Evolutionary conservation across 2,113 vertebrate genomes (phyloP), one percentile per base, ranked within the genome.

Genomic region (Brachyhypopomus gauderio): DNA sequence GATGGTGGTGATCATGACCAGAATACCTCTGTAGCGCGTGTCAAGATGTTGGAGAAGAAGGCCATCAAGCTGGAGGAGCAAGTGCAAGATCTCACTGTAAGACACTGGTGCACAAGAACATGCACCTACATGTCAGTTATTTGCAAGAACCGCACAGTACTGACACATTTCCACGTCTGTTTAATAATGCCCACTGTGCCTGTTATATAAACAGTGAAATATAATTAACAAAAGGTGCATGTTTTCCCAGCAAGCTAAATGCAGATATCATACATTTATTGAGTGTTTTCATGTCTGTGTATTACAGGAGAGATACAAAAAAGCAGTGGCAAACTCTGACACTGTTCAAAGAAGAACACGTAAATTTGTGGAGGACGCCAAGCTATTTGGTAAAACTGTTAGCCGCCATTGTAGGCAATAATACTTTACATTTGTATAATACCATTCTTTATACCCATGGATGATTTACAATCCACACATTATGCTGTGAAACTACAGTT

Each of bases 331-430:
- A 3, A 94, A 96, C 71, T 93, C 94, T 0, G 94, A 95, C 84
- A 93, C 91, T 3, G 93, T 95, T 83, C 90, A 93, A 27, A 93
- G 91, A 85, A 91, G 93, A 84, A 96, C 95, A 0, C 93, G 95
- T 87, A 96, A 96, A 88, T 96, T 94, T 92, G 95, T 96, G 38
- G 93, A 96, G 90, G 96, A 96, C 23, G 96, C 95, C 83, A 96
- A 96, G 83, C 83, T 94, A 82, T 96, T 96, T 90, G 96, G 96
- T 95, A 88, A 92, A 90, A 79, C 2, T 17, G 5, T 11, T 5
- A 71, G 5, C 14, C 7, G 38, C 38, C 3, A 48, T 48, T 11
- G 9, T 48, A 48, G 45, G 6, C 38, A 4, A 38, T 38, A 7
- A 38, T 38, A 38, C 7, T 3, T 38, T 38, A 3, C 38, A 38